Base-by-base conservation (phyloP, 2,888 invertebrate genomes). In the Drosophila pseudotalamancana region DNA sequence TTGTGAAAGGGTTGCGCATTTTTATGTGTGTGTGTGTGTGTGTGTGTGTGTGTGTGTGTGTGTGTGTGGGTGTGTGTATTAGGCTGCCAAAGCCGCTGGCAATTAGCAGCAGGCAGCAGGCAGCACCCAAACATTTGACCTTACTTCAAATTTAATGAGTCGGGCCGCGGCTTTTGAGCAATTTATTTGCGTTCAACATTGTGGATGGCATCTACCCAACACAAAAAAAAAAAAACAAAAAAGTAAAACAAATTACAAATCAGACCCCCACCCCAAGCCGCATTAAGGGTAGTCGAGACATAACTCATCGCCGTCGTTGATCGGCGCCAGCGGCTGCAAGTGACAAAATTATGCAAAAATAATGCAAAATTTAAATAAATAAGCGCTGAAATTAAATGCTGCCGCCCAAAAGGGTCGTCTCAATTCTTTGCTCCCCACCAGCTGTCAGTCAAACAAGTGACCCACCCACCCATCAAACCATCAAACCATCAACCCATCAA, bases 81-180 rank as follows among this genome's bases (percentile, higher is more conserved):
- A 11, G 9, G 3, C 27, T 35, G 19, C 45, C 34, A 32, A 56
- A 50, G 51, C 80, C 77, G 69, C 59, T 56, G 43, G 79, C 86
- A 80, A 80, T 80, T 80, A 82, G 85, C 62, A 53, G 43, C 43
- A 18, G 43, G 23, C 65, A 46, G 56, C 39, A 16, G 31, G 46
- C 50, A 40, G 50, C 49, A 21, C 23, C 21, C 27, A 56, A 77
- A 46, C 45, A 70, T 64, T 81, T 79, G 80, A 83, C 84, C 80
- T 61, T 77, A 64, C 57, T 72, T 56, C 50, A 78, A 85, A 78
- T 82, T 65, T 63, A 77, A 81, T 81, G 78, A 72, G 62, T 66
- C 42, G 56, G 2, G 70, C 70, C 42, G 55, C 61, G 55, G 70
- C 51, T 61, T 51, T 31, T 39, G n/a, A n/a, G 55, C 61, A 67